These are phyloP conservation scores for Hemitrygon akajei DNA, from an alignment of 2,797 vertebrate species.

Conservation along the genomic window DNA sequence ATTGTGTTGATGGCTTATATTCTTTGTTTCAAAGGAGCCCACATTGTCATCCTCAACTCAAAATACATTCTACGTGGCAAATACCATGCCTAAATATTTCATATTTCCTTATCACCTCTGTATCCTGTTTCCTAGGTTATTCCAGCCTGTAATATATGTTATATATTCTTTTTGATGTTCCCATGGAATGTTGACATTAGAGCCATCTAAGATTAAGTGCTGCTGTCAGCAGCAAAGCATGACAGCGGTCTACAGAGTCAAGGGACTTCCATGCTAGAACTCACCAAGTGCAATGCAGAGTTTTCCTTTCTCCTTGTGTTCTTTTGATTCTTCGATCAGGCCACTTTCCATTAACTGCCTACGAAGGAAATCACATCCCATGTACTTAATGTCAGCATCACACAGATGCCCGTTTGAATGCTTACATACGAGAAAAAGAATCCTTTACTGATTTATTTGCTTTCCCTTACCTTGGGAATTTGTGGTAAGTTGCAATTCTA, in stretches of 20 bases:
- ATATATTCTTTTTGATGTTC: not conserved
- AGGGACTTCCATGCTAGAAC: not conserved
- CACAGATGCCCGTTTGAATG: not conserved
- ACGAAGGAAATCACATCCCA: not conserved
- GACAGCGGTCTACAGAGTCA: not conserved
- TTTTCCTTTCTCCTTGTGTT: not conserved
- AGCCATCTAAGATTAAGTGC: not conserved
- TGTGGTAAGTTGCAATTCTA: not conserved
- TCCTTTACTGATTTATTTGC: not conserved
- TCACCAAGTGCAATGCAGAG: not conserved
- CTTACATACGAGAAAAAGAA: not conserved
- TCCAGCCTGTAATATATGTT: not conserved
- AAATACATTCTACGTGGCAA: not conserved
- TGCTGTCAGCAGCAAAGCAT: not conserved
- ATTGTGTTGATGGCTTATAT: not conserved
- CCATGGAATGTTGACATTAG: not conserved
- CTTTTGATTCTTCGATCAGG: not conserved
- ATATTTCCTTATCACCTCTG: not conserved
- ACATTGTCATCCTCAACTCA: not conserved
- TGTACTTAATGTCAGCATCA: not conserved
- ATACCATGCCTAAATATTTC: not conserved
- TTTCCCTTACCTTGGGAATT: not conserved
- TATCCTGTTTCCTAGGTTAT: not conserved
- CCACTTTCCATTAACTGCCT: not conserved
- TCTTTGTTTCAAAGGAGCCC: conserved; percentile 10